phyloP scores from a whole-genome alignment of 2,113 vertebrate genomes.

The Centropristis striata region DNA sequence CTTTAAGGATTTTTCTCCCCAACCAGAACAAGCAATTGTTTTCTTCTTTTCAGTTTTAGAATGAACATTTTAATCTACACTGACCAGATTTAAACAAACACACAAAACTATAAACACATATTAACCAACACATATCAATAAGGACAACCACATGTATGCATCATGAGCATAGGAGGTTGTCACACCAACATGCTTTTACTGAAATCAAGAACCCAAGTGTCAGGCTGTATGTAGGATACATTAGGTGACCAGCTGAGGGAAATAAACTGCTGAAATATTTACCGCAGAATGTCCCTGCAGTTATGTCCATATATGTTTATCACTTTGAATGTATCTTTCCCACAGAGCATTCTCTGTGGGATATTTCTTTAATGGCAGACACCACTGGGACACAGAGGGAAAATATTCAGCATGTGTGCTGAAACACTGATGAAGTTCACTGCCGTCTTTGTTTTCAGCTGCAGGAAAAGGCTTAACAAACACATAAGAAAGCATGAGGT shows the following conservation, averaged over 20 bases:
- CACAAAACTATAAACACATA: not conserved
- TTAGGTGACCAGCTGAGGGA: not conserved
- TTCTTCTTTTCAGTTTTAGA: not conserved
- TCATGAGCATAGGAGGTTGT: not conserved
- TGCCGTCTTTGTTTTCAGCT: conserved; percentile 10
- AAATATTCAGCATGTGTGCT: not conserved
- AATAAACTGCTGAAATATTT: conserved; percentile 51
- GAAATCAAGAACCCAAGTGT: not conserved
- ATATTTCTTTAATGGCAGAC: conserved; percentile 22
- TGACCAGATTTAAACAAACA: not conserved
- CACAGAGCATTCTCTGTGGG: conserved; percentile 13
- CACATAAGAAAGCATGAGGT: not conserved
- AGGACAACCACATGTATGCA: not conserved
- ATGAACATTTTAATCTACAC: not conserved
- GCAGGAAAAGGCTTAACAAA: not conserved
- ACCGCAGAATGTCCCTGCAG: conserved; percentile 12
- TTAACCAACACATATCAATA: not conserved
- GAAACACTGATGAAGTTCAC: conserved; percentile 1
- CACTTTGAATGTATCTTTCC: conserved; percentile 8
- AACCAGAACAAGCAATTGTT: not conserved
- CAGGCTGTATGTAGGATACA: not conserved
- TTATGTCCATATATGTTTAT: conserved; percentile 17
- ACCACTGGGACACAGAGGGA: not conserved
- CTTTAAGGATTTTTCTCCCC: not conserved
- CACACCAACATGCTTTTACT: not conserved